These are phyloP conservation scores for Amphilophus citrinellus DNA, from an alignment of 2,113 vertebrate genomes.

Conservation along the genomic window DNA sequence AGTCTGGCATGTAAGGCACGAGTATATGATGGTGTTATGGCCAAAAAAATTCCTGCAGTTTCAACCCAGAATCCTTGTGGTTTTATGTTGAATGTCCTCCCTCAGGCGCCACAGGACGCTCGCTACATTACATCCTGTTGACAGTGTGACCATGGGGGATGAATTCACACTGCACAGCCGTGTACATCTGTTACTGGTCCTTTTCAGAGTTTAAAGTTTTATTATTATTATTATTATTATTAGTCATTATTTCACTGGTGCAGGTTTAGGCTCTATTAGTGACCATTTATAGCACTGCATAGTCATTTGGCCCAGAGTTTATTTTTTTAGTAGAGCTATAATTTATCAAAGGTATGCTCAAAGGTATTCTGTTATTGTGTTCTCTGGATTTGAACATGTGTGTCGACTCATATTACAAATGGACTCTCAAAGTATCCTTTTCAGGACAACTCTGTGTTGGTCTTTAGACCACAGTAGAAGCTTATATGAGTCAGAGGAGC, in stretches of 20 bases:
- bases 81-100: too few relatives aligned
- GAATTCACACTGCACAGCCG: too few relatives aligned
- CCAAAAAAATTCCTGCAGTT: too few relatives aligned
- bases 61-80: too few relatives aligned
- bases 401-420: constrained; percentile 35
- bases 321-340: neutral
- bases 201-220: too few relatives aligned
- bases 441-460: constrained; percentile 17
- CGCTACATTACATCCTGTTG: too few relatives aligned
- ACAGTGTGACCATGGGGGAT: too few relatives aligned
- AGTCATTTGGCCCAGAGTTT: neutral
- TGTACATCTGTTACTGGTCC: too few relatives aligned
- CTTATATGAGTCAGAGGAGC: constrained; percentile 41
- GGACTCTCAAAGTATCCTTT: constrained; percentile 33
- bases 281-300: neutral
- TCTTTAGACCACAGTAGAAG: constrained; percentile 34
- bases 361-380: neutral
- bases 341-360: neutral
- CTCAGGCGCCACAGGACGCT: too few relatives aligned
- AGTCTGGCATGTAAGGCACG: too few relatives aligned
- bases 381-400: constrained; percentile 11
- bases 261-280: neutral
- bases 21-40: too few relatives aligned
- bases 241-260: neutral
- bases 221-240: neutral